A percentile compares a stretch with the other conserved stretches of the same genome.
Conservation (phyloP, 2,113 vertebrate genomes). For the Chitala chitala region DNA sequence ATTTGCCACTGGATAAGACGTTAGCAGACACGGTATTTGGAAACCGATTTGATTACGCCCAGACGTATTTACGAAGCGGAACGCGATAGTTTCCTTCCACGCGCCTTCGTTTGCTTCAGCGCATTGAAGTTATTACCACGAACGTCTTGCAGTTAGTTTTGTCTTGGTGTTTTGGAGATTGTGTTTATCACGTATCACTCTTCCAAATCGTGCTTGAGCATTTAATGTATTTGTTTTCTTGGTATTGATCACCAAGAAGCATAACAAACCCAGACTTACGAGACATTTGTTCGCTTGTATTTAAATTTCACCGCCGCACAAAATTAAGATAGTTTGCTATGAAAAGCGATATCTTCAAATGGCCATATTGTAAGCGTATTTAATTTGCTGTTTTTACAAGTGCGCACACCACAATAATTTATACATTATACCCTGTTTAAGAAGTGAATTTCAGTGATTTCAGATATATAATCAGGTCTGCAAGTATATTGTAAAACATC, state of each 20-base stretch:
- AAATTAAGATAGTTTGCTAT: no score
- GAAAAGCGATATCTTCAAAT: no score
- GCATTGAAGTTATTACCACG: background rate
- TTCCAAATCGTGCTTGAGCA: background rate
- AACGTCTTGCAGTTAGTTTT: background rate
- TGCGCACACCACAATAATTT: no score
- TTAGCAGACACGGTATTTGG: constrained; percentile 34
- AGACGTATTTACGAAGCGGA: constrained; percentile 39
- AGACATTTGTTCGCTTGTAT: no score
- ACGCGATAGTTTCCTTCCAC: constrained; percentile 33
- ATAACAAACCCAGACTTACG: background rate
- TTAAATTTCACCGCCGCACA: no score
- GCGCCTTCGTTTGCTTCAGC: background rate
- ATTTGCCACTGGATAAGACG: constrained; percentile 22
- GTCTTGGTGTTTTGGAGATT: background rate
- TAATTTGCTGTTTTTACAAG: no score
- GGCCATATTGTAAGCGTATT: no score
- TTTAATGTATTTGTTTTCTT: background rate
- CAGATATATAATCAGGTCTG: no score
- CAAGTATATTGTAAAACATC: no score
- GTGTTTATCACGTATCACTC: no score
- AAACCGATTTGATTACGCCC: constrained; percentile 17
- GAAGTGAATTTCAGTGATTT: no score
- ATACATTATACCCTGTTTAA: no score
- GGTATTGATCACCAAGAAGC: background rate